A percentile compares a stretch with the other conserved stretches of the same genome.
Conservation (phyloP, 2,797 vertebrate species). For the Thalassophryne amazonica region DNA sequence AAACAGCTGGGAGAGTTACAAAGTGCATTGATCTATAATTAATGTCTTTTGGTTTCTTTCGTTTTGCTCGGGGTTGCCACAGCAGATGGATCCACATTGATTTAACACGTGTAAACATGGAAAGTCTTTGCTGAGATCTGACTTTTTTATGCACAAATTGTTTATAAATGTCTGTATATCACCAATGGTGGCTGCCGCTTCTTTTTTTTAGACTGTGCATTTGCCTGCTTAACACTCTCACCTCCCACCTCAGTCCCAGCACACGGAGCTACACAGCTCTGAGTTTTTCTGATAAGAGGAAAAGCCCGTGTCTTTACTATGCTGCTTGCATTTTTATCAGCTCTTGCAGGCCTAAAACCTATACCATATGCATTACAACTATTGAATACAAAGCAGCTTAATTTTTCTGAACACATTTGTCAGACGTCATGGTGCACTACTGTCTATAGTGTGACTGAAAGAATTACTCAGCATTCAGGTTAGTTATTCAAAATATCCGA, state of each 20-base stretch:
- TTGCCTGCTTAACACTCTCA: constrained; percentile 31
- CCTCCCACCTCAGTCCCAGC: background rate
- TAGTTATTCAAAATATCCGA: no score
- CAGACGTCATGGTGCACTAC: constrained; percentile 36
- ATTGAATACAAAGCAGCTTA: constrained; percentile 52
- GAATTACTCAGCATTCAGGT: no score
- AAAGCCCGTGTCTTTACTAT: constrained; percentile 44
- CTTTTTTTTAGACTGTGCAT: constrained; percentile 43
- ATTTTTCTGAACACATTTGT: constrained; percentile 42
- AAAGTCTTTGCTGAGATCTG: no score
- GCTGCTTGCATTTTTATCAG: constrained; percentile 58
- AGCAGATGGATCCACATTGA: no score
- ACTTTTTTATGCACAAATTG: background rate
- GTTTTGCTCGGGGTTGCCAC: no score
- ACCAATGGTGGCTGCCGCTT: background rate
- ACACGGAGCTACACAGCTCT: background rate
- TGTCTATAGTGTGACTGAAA: constrained; percentile 29
- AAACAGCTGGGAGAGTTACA: no score
- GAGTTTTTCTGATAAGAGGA: constrained; percentile 36
- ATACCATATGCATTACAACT: constrained; percentile 49
- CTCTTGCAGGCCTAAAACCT: constrained; percentile 49
- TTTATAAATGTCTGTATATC: background rate
- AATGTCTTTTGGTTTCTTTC: no score
- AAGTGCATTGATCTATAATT: no score
- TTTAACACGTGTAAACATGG: no score